These are phyloP conservation scores for Rhodophaea formosa DNA, from an alignment of 2,888 invertebrate species.

Conservation along the genomic window DNA sequence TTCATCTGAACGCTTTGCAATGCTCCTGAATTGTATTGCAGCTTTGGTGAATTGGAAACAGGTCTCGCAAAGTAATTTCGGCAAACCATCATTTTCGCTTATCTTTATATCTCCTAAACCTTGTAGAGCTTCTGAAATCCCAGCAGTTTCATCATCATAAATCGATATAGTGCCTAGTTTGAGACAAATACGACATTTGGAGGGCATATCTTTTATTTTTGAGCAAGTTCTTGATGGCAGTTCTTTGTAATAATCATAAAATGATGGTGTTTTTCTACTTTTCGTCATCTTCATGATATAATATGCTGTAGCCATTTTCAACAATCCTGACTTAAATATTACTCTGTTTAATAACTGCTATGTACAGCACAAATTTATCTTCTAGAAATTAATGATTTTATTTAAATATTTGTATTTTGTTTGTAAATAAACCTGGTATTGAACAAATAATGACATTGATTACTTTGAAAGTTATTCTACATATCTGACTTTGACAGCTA, in stretches of 20 bases:
- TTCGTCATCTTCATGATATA: slow-evolving; percentile 31
- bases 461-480: too few relatives aligned
- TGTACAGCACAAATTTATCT: too few relatives aligned
- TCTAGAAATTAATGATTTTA: too few relatives aligned
- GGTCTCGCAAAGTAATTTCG: slow-evolving; percentile 52
- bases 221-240: slow-evolving; percentile 18
- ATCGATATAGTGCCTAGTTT: slow-evolving; percentile 36
- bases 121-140: slow-evolving; percentile 29
- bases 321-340: too few relatives aligned
- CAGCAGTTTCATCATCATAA: slow-evolving; percentile 26
- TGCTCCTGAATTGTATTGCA: slow-evolving; percentile 53
- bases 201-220: slow-evolving; percentile 20
- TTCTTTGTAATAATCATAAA: slow-evolving; percentile 26
- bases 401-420: too few relatives aligned
- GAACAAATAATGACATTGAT: too few relatives aligned
- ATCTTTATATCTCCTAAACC: slow-evolving; percentile 44
- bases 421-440: too few relatives aligned
- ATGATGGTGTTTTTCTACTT: slow-evolving; percentile 20
- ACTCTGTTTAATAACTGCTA: too few relatives aligned
- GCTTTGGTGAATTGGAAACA: slow-evolving; percentile 54
- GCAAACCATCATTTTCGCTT: slow-evolving; percentile 44
- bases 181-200: slow-evolving; percentile 35
- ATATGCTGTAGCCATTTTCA: slow-evolving; percentile 33
- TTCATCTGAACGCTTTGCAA: slow-evolving; percentile 48
- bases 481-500: too few relatives aligned